Evolutionary conservation across 2,888 invertebrate genomes (phyloP).

Genomic region (Xylocampa areola): DNA sequence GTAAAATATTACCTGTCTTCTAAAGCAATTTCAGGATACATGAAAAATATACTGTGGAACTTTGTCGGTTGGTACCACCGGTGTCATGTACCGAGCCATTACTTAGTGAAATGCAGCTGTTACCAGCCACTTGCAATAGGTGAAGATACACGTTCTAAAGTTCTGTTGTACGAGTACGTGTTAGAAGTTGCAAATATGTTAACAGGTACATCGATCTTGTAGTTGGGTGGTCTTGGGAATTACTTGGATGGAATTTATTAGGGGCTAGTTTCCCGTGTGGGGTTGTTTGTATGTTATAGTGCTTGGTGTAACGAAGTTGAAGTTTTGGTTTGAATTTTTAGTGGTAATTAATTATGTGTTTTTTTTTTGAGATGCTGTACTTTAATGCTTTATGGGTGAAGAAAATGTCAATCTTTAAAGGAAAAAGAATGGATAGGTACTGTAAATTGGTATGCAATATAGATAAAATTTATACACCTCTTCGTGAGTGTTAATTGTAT

Average conservation of each 20-base stretch:
- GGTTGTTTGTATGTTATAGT: conserved; percentile 23
- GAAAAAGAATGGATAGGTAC: too few relatives aligned
- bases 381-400: too few relatives aligned
- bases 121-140: conserved; percentile 40
- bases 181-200: conserved; percentile 61
- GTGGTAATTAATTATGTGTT: not conserved
- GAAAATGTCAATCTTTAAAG: not conserved
- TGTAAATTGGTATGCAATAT: too few relatives aligned
- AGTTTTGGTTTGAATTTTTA: not conserved
- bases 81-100: conserved; percentile 33
- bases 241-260: conserved; percentile 72
- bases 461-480: too few relatives aligned
- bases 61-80: conserved; percentile 22
- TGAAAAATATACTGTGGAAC: conserved; percentile 48
- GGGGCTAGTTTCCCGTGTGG: conserved; percentile 56
- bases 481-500: too few relatives aligned
- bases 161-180: conserved; percentile 44
- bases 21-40: conserved; percentile 45
- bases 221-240: conserved; percentile 65
- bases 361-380: not conserved
- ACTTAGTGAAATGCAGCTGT: conserved; percentile 56
- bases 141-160: conserved; percentile 51
- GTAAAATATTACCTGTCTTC: conserved; percentile 48
- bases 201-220: conserved; percentile 76
- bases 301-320: conserved; percentile 21